Evolutionary conservation across 2,113 vertebrate genomes (phyloP), one percentile per base, ranked within the genome.

Genomic region (Paedocypris sp.): DNA sequence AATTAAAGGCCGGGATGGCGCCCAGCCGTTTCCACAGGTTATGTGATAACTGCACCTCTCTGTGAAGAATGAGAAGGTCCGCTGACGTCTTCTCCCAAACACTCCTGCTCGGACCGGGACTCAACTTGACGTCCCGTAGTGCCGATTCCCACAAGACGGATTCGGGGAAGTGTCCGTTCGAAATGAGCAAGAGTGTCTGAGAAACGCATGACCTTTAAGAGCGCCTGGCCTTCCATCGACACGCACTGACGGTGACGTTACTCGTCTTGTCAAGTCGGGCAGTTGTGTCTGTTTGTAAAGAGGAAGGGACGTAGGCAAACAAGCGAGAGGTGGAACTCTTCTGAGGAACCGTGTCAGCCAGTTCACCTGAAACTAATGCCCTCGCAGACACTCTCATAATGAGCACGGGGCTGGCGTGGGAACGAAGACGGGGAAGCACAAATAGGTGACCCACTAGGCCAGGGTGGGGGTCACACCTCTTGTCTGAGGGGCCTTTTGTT

Each of bases 301-400:
- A 6, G 35, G 12, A 46, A 2, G 12, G 31, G 43, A 4, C 1
- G 2, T 12, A 1, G 4, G 16, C 9, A 19, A 35, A 7, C 11
- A 12, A 19, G 12, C 9, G 18, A 19, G 43, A 32, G 22, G 52
- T 41, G 23, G 23, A 45, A 18, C 15, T 36, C 56, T 41, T 35
- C 48, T 43, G 9, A 6, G 49, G 25, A 49, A 39, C 46, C 19
- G 4, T 43, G 49, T 62, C 38, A 47, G 45, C 18, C 89, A 89
- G 85, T 89, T 92, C 91, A 94, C 91, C 91, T 96, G 90, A 92
- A 90, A 90, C 81, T 89, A 93, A 91, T 90, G 87, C 85, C 87
- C 87, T 80, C 87, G 88, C 88, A 88, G 86, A 86, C 83, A 85
- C 80, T 82, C 38, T 80, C 84, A 38, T 72, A 92, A 92, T 88